Conservation (phyloP, 2,888 invertebrate genomes). For the Metalampra italica region DNA sequence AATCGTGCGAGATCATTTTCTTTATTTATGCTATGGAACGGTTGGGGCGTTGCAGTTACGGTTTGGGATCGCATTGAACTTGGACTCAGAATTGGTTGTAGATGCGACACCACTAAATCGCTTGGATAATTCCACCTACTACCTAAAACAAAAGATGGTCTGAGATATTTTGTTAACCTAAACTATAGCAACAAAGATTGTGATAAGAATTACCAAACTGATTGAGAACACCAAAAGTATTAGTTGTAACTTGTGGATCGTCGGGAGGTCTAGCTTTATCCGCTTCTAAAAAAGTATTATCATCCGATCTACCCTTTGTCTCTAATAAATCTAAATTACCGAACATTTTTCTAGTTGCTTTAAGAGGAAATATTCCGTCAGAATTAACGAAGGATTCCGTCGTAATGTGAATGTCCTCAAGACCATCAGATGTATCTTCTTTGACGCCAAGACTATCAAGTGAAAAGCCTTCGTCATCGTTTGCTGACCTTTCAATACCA, state of each 20-base stretch:
- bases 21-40: too few species aligned
- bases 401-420: too few species aligned
- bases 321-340: slow-evolving; percentile 3
- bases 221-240: neutral
- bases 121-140: neutral
- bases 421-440: too few species aligned
- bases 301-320: slow-evolving; percentile 6
- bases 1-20: too few species aligned
- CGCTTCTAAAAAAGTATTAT: neutral
- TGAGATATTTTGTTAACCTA: neutral
- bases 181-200: neutral
- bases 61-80: too few species aligned
- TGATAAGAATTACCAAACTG: neutral
- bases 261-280: neutral
- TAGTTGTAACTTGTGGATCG: neutral
- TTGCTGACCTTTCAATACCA: too few species aligned
- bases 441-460: too few species aligned
- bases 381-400: neutral
- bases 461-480: too few species aligned
- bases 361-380: too few species aligned
- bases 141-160: slow-evolving; percentile 1
- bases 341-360: slow-evolving; percentile 1
- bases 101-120: neutral
- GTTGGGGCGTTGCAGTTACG: too few species aligned
- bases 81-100: neutral